phyloP scores from a whole-genome alignment of 2,888 invertebrate species.

The Tortricodes alternella region DNA sequence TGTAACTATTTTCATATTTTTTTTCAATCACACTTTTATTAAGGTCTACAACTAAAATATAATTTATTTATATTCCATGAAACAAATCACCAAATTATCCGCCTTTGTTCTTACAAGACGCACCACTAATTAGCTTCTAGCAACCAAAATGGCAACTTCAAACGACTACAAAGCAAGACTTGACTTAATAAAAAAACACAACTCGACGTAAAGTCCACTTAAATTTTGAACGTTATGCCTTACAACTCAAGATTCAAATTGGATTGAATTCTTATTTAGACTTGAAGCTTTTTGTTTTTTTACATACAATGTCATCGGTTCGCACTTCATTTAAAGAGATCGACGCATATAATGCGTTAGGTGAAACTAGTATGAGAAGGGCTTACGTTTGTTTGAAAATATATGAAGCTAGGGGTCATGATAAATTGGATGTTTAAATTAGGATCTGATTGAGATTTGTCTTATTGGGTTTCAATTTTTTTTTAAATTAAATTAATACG shows the following conservation, averaged over 20 bases:
- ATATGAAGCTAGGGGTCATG: background rate
- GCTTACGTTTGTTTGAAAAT: background rate
- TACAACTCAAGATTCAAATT: background rate
- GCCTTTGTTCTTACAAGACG: slow-evolving; percentile 19
- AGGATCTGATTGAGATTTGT: slow-evolving; percentile 40
- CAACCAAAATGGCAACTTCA: slow-evolving; percentile 1
- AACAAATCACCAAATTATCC: slow-evolving; percentile 15
- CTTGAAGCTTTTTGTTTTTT: background rate
- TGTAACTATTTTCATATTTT: too few species aligned
- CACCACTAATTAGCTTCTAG: background rate
- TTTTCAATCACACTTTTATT: too few species aligned
- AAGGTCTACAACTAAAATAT: too few species aligned
- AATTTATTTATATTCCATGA: background rate
- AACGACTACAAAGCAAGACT: background rate
- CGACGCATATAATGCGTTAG: slow-evolving; percentile 68
- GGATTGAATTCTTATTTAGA: background rate
- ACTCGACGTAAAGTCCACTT: background rate
- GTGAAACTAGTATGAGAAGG: slow-evolving; percentile 28
- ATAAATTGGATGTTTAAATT: background rate
- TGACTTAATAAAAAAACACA: background rate
- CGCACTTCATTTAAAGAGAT: slow-evolving; percentile 61
- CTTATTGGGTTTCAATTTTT: slow-evolving; percentile 11
- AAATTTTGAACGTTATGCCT: background rate
- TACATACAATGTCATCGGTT: slow-evolving; percentile 51
- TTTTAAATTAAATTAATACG: background rate